Conservation (phyloP, 2,113 vertebrate genomes). For the Chionomys nivalis region DNA sequence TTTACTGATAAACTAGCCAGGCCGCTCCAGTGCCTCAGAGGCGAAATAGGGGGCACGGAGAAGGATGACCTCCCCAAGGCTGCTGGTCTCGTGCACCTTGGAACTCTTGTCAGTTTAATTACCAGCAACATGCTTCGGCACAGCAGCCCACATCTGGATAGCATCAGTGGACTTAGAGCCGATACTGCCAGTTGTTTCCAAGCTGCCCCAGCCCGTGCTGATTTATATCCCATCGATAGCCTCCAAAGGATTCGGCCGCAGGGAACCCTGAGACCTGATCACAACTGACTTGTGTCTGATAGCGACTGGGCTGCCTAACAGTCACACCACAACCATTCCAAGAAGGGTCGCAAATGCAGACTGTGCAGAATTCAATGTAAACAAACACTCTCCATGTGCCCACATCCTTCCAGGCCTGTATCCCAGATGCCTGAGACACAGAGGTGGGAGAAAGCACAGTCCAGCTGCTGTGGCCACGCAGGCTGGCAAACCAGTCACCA, state of each 20-base stretch:
- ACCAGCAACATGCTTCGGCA: background rate
- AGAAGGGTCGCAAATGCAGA: background rate
- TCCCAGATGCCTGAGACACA: background rate
- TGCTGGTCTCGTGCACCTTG: background rate
- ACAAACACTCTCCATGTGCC: background rate
- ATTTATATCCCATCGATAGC: background rate
- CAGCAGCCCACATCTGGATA: constrained; percentile 58
- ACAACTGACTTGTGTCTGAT: constrained; percentile 3
- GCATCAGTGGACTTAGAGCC: constrained; percentile 11
- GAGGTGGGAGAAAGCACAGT: background rate
- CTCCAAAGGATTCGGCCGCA: background rate
- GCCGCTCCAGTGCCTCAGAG: background rate
- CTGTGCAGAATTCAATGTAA: background rate
- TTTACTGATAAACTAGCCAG: background rate
- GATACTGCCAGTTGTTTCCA: background rate
- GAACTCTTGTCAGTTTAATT: background rate
- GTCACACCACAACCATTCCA: background rate
- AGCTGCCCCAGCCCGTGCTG: background rate
- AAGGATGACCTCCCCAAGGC: background rate
- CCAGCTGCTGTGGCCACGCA: background rate
- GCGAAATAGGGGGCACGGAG: background rate
- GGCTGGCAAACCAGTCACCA: background rate
- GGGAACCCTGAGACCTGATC: background rate
- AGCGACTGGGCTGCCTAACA: background rate
- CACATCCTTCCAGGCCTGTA: background rate